A percentile compares a stretch with the other conserved stretches of the same genome.
Evolutionary conservation across 2,888 invertebrate genomes (phyloP).

Genomic region (Tricholauxania praeusta): DNA sequence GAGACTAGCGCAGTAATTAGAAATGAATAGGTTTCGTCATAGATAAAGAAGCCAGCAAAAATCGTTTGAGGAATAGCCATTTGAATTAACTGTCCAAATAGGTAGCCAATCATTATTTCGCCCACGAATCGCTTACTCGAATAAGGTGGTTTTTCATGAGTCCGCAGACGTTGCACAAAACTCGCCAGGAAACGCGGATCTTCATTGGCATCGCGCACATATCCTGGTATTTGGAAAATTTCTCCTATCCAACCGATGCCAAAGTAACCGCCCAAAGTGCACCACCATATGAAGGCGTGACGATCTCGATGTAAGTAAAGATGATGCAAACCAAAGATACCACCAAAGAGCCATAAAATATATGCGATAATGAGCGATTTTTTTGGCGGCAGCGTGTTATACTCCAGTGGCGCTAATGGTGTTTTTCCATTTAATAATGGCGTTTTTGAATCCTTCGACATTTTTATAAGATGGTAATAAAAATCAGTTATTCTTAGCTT

Average conservation of each 20-base stretch:
- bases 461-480: constrained; percentile 31
- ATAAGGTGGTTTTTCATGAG: constrained; percentile 83
- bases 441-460: constrained; percentile 42
- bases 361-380: constrained; percentile 81
- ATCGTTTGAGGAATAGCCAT: constrained; percentile 83
- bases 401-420: constrained; percentile 31
- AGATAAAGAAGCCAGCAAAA: constrained; percentile 78
- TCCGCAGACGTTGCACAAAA: constrained; percentile 74
- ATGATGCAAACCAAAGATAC: constrained; percentile 90
- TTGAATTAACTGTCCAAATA: constrained; percentile 82
- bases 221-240: constrained; percentile 84
- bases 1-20: constrained; percentile 76
- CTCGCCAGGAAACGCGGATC: constrained; percentile 77
- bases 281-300: constrained; percentile 92
- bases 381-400: constrained; percentile 52
- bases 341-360: constrained; percentile 88
- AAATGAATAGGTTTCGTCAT: constrained; percentile 80
- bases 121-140: constrained; percentile 83
- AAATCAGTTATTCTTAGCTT: not conserved
- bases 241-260: constrained; percentile 91
- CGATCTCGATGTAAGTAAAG: constrained; percentile 89
- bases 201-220: constrained; percentile 85
- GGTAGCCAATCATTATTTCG: constrained; percentile 81
- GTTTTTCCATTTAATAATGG: constrained; percentile 39
- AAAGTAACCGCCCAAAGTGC: constrained; percentile 84